Evolutionary conservation across 2,113 vertebrate species (phyloP).

Genomic region (Gobiocypris rarus): DNA sequence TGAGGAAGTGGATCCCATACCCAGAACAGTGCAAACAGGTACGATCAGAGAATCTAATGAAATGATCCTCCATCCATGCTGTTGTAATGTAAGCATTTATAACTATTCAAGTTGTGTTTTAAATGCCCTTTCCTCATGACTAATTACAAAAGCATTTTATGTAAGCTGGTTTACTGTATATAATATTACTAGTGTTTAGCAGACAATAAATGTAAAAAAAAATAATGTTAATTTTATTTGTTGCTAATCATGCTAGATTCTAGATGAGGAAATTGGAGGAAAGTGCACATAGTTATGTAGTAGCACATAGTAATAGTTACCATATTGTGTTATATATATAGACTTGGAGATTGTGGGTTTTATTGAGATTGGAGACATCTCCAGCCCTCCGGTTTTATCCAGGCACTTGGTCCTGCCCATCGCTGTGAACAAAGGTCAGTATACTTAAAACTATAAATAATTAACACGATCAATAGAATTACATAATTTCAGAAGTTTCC

Average conservation of each 20-base stretch:
- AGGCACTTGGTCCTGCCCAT: constrained; percentile 95
- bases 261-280: neutral
- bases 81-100: neutral
- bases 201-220: neutral
- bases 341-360: constrained; percentile 97
- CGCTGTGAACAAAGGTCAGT: constrained; percentile 94
- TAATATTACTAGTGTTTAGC: neutral
- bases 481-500: neutral
- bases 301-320: neutral
- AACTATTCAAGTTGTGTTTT: neutral
- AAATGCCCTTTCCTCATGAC: neutral
- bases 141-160: neutral
- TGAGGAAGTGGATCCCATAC: constrained; percentile 93
- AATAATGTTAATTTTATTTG: neutral
- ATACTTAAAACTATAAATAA: neutral
- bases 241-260: neutral
- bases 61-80: neutral
- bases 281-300: neutral
- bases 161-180: neutral
- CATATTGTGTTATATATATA: constrained; percentile 63
- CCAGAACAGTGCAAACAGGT: constrained; percentile 91
- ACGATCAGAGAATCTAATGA: constrained; percentile 47
- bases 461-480: neutral
- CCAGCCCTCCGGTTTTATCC: constrained; percentile 94
- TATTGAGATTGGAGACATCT: constrained; percentile 97